Evolutionary conservation across 2,797 vertebrate genomes (phyloP).

Genomic region (Sebastes hopkinsi): DNA sequence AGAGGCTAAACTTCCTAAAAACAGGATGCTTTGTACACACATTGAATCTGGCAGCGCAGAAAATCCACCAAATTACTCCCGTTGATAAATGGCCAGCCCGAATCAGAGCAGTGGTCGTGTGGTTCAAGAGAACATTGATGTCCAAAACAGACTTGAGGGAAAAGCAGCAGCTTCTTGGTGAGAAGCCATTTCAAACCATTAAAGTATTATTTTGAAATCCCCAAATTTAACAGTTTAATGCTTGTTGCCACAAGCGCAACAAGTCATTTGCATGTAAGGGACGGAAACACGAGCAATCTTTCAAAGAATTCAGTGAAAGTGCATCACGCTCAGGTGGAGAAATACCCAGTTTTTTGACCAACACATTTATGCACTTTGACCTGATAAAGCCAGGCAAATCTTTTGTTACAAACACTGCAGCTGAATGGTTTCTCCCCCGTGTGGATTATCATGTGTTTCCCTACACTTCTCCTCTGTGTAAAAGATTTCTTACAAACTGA

Average conservation of each 20-base stretch:
- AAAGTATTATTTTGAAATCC: too few species aligned
- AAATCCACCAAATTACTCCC: background rate
- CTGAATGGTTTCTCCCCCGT: background rate
- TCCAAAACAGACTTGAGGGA: background rate
- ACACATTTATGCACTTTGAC: background rate
- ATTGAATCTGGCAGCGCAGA: background rate
- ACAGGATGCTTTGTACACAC: background rate
- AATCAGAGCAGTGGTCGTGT: background rate
- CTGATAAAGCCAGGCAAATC: background rate
- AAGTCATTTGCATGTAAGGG: too few species aligned
- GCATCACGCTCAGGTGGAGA: too few species aligned
- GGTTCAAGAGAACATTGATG: background rate
- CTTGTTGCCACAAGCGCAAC: too few species aligned
- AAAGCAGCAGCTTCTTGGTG: background rate
- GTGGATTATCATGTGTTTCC: background rate
- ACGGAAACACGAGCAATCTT: too few species aligned
- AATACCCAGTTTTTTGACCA: background rate
- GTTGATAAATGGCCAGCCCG: background rate
- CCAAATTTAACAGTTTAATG: too few species aligned
- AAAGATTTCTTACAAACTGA: background rate
- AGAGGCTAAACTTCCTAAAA: background rate
- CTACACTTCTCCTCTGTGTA: too few species aligned
- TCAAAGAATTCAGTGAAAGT: too few species aligned
- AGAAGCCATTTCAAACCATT: too few species aligned
- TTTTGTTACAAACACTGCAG: background rate